Base-by-base conservation (phyloP, 1,140 invertebrate genomes). In the Hormaphis cornu region DNA sequence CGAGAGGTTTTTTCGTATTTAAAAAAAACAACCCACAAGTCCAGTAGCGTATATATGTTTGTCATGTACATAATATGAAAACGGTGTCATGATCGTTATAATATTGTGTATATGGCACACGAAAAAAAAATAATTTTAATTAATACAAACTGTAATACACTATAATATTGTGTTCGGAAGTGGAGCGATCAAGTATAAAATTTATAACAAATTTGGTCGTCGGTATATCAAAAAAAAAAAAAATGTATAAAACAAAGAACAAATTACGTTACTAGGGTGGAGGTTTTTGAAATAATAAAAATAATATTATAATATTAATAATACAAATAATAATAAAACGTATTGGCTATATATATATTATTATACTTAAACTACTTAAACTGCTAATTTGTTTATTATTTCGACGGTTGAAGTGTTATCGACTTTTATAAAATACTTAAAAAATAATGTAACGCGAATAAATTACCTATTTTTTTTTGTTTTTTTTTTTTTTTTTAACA, bases 81-180 rank as follows among this genome's bases (percentile, higher is more conserved):
- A 44, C 46, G 30, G n/a, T 66, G 61, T 66, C 61, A 66, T 66
- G 40, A 28, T 44, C 12, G 20, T 44, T 59, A 26, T 14, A 18
- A 14, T 59, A n/a, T n/a, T n/a, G n/a, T 63, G 61, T 35, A 26
- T 66, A 66, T 66, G 61, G 61, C 61, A 66, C 61, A 33, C 48
- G 44, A 48, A 9, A 35, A 35, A 66, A 22, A 66, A 26, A 48
- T n/a, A n/a, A n/a, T n/a, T n/a, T n/a, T n/a, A n/a, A n/a, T 30
- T 58, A 56, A n/a, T 33, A 35, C 35, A 54, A 54, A 54, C 18
- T 40, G n/a, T 58, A 40, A 12, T 42, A 14, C 4, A 48, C 0
- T 6, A n/a, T 12, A 26, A 42, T 30, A 48, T 48, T 33, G 26
- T 50, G 50, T 66, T 22, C 22, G 8, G 28, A 44, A 28, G 44